Base-by-base conservation (phyloP, 2,113 vertebrate species). In the Carassius auratus region DNA sequence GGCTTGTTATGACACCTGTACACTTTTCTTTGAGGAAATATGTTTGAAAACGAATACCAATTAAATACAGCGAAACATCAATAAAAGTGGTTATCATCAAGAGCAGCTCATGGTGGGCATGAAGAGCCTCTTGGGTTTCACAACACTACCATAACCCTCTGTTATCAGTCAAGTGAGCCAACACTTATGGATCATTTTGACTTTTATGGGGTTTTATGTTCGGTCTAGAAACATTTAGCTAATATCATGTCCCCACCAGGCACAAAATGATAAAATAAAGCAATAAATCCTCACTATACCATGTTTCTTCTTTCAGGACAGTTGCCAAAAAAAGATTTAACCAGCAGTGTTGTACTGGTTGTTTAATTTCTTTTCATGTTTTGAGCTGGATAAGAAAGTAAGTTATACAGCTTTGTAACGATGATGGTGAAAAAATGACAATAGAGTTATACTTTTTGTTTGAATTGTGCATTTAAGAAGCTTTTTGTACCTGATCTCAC, bases 51-150 rank as follows among this genome's bases (percentile, higher is more conserved):
- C 6, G 71, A 75, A 50, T 15, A 50, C 42, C 71, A 48, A 75
- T 42, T 12, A 23, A 48, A 23, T 75, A 74, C 21, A 48, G 42
- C 12, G 19, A 3, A 75, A 6, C 42, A 75, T 75, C 42, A 50
- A 55, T 76, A 76, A 55, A 76, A 76, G 75, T 76, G 50, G 75
- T 55, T 76, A 55, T 55, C 50, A 55, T 55, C 26, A 76, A 76
- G 50, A 76, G 71, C 71, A 75, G 42, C 71, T 75, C 42, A 75
- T 75, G 71, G 71, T 50, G 71, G 42, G 42, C 12, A 75, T 48
- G n/a, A 75, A 75, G 42, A 48, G 71, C 21, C 71, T 75, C 71
- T 48, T 45, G n/a, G 71, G 71, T 26, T 75, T 75, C 71, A 50
- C 19, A 75, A 75, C 42, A 75, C 71, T 26, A 75, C 71, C 71